phyloP scores from a whole-genome alignment of 2,113 vertebrate species.

The Onychostruthus taczanowskii region DNA sequence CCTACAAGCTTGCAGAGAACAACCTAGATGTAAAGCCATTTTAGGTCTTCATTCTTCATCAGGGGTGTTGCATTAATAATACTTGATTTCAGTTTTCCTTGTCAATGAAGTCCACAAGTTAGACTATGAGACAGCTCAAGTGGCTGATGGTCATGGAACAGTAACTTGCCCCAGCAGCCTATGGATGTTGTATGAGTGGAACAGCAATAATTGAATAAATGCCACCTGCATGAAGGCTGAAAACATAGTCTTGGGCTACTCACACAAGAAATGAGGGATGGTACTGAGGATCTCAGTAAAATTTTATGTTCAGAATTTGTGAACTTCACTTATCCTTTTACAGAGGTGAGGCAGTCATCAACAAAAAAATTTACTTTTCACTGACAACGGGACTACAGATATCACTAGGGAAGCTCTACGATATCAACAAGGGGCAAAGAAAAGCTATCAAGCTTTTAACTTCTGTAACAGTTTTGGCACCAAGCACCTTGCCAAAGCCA shows the following conservation, averaged over 20 bases:
- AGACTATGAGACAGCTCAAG: background rate
- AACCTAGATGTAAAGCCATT: background rate
- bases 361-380: background rate
- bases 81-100: background rate
- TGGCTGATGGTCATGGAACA: background rate
- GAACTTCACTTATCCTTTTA: background rate
- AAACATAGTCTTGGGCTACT: background rate
- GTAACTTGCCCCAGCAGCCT: background rate
- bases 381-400: background rate
- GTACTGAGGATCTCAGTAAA: background rate
- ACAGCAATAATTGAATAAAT: background rate
- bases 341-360: background rate
- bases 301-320: background rate
- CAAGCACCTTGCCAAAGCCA: background rate
- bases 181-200: fast-evolving
- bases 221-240: background rate
- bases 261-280: background rate
- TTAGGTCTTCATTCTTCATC: background rate
- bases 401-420: background rate
- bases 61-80: background rate
- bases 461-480: background rate
- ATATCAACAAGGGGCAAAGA: background rate
- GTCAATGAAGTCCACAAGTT: background rate
- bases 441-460: background rate
- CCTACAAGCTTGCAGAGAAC: background rate